Base-by-base conservation (phyloP, 2,113 vertebrate genomes). In the Sphyrna mokarran region DNA sequence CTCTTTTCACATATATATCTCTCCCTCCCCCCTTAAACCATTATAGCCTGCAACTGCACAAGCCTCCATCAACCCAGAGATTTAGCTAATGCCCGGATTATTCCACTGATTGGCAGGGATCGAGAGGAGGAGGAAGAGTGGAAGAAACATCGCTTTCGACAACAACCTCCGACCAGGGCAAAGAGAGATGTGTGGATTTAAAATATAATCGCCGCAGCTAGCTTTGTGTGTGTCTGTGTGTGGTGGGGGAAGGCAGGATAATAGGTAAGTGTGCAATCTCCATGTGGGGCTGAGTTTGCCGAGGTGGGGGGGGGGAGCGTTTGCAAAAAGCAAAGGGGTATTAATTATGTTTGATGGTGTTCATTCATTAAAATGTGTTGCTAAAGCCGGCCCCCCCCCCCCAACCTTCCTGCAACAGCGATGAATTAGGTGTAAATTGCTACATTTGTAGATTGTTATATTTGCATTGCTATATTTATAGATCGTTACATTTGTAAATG, bases 101-200 rank as follows among this genome's bases (percentile, higher is more conserved):
- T 61, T 90, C n/a, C 87, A 18, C 48, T 54, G 48, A 54, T 90
- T 90, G 58, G 54, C 54, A 90, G 87, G 13, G 10, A 29, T 58
- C 29, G 29, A 1, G 48, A 13, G 48, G 80, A 37, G 80, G 14
- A 29, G 54, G 87, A 90, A 33, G 9, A 90, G 54, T 90, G 11
- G 87, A 54, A 33, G 87, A 54, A 33, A 26, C 87, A 89, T 58
- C 86, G 23, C 48, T n/a, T 54, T 26, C 14, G 48, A 54, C 48
- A 54, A 18, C 37, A 37, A 4, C n/a, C 80, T 83, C n/a, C 37
- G 33, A 80, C 8, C 76, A n/a, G 23, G 72, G 72, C 20, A n/a
- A 20, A 6, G 80, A 83, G 37, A 90, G 87, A 26, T 61, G 33
- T 90, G 87, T 90, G 87, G 87, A 90, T 90, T 90, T 90, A 90